These are phyloP conservation scores for Drosophila ochracea DNA, from an alignment of 2,888 invertebrate genomes.

Conservation along the genomic window DNA sequence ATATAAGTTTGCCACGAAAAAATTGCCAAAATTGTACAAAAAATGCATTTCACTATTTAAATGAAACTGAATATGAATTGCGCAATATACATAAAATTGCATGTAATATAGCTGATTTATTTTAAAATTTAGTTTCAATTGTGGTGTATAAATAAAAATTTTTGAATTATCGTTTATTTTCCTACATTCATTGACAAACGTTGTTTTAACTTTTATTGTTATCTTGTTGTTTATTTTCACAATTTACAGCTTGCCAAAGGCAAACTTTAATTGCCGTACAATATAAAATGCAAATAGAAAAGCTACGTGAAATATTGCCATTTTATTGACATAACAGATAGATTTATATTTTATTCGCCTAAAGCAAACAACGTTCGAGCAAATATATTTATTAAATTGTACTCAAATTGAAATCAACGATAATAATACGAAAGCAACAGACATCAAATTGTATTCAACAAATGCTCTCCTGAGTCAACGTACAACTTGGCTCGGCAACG, in stretches of 20 bases:
- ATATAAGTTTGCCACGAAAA: neutral
- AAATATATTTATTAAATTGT: neutral
- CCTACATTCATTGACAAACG: neutral
- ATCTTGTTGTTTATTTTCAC: neutral
- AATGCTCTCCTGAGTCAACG: slow-evolving; percentile 3
- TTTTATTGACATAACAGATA: slow-evolving; percentile 12
- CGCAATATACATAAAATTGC: neutral
- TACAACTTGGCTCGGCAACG: slow-evolving; percentile 32
- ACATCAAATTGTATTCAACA: slow-evolving; percentile 32
- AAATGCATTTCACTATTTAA: neutral
- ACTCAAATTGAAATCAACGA: slow-evolving; percentile 26
- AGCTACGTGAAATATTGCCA: slow-evolving; percentile 10
- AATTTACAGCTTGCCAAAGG: neutral
- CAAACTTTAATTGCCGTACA: slow-evolving; percentile 13
- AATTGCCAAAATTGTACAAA: neutral
- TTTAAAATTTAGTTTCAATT: neutral
- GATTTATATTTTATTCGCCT: neutral
- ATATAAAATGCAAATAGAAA: slow-evolving; percentile 8
- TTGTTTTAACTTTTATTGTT: neutral
- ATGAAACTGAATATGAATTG: neutral
- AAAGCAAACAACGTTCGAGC: neutral
- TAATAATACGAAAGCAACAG: slow-evolving; percentile 8
- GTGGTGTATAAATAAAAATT: neutral
- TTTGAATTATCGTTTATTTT: neutral
- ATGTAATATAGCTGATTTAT: neutral